phyloP scores from a whole-genome alignment of 2,888 invertebrate species.

The Meganola albula region DNA sequence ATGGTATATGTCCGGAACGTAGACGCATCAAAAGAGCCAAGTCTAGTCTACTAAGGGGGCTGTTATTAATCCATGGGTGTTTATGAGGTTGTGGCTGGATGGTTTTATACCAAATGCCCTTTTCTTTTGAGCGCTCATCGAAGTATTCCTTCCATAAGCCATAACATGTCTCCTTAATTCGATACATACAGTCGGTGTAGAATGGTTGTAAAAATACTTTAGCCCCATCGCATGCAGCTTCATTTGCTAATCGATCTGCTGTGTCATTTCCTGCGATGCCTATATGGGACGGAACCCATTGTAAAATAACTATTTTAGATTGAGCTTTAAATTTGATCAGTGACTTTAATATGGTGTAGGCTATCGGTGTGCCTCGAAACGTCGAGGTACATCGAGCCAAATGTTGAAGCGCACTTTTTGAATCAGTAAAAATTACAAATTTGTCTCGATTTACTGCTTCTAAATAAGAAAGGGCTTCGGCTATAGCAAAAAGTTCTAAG shows the following conservation, averaged over 20 bases:
- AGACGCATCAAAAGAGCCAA: no score
- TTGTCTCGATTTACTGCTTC: not conserved
- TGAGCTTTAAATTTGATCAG: not conserved
- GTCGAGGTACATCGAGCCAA: not conserved
- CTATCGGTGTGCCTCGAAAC: not conserved
- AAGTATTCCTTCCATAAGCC: not conserved
- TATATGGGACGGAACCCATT: not conserved
- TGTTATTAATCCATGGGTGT: no score
- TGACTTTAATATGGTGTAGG: not conserved
- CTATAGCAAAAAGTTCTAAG: not conserved
- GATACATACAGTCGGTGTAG: not conserved
- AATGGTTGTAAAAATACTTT: not conserved
- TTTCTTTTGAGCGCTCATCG: no score
- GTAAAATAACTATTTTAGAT: not conserved
- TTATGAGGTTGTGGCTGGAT: no score
- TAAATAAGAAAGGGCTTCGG: not conserved
- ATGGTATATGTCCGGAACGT: no score
- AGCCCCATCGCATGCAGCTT: not conserved
- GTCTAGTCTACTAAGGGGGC: no score
- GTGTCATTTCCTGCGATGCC: not conserved
- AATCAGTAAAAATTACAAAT: not conserved
- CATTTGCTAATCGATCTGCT: not conserved
- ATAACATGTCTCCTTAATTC: not conserved
- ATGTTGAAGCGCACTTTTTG: not conserved
- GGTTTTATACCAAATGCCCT: no score